Evolutionary conservation across 2,113 vertebrate genomes (phyloP), one percentile per base, ranked within the genome.

Genomic region (Nibea coibor): DNA sequence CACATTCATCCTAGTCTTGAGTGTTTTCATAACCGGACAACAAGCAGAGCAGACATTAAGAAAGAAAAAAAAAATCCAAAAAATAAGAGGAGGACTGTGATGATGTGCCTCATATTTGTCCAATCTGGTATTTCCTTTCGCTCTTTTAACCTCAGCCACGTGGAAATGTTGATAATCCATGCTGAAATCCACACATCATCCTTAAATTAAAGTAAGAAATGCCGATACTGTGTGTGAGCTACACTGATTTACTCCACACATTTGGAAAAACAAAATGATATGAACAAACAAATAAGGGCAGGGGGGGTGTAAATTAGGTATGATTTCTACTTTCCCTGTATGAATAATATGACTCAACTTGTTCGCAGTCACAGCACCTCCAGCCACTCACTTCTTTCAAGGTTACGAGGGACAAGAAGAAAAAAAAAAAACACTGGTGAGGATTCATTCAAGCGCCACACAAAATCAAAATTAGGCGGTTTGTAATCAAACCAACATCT

Each of bases 1-100:
- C 88, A 85, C 80, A 91, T 88, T 91, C 84, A 91, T 91, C 88
- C 74, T 71, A 16, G 70, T 75, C 87, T 74, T 74, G 35, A 83
- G 80, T 84, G 89, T 88, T 93, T 92, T 94, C 87, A 92, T 87
- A 89, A 89, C 85, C 67, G 87, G 87, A 89, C 87, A 82, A 64
- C 87, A 87, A 83, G 54, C 56, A 51, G 42, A 78, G 82, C 51
- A 43, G 24, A 47, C 35, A 61, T 47, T 47, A 0, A 16, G 28
- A 65, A 57, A 80, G 68, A 64, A 59, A 67, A 39, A 51, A 65
- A 51, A 62, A 58, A 51, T 17, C 4, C 58, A 59, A 42, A 57
- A 59, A n/a, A n/a, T 16, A 54, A 72, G 56, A 87, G 17, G 45
- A 66, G 31, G 22, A 45, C 50, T 69, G 50, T 56, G 48, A 71